Evolutionary conservation across 2,797 vertebrate genomes (phyloP).

Genomic region (Stomatorhinus walkeri): DNA sequence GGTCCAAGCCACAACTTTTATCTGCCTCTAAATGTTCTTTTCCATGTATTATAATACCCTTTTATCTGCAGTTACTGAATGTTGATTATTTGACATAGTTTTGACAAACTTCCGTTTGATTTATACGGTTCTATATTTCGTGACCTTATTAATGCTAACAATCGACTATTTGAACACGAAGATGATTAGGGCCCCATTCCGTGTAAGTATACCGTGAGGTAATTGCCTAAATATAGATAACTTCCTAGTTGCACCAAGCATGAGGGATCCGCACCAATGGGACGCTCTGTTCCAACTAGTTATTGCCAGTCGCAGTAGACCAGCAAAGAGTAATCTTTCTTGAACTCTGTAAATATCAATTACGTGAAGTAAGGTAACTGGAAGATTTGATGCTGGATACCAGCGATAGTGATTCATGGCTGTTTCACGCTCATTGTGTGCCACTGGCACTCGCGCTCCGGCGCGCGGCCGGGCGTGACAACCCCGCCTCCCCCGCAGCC

Average conservation of each 20-base stretch:
- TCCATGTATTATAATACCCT: background rate
- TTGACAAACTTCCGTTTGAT: background rate
- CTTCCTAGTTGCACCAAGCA: background rate
- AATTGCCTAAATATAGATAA: background rate
- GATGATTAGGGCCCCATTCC: background rate
- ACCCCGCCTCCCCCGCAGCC: background rate
- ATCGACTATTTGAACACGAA: background rate
- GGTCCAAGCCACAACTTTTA: slow-evolving; percentile 35
- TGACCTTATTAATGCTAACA: background rate
- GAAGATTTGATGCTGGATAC: background rate
- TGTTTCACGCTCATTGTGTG: background rate
- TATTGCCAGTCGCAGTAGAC: background rate
- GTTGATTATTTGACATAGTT: background rate
- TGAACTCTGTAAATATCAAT: background rate
- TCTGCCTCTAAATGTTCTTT: background rate
- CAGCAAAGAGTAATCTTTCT: background rate
- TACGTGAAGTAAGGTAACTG: background rate
- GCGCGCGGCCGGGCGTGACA: slow-evolving; percentile 11
- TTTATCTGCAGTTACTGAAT: background rate
- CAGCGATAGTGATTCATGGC: background rate
- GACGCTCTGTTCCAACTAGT: background rate
- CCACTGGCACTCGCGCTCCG: background rate
- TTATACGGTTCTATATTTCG: background rate
- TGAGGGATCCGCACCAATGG: background rate
- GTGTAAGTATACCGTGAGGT: background rate